Evolutionary conservation across 2,113 vertebrate genomes (phyloP), one percentile per base, ranked within the genome.

Genomic region (Apeltes quadracus): DNA sequence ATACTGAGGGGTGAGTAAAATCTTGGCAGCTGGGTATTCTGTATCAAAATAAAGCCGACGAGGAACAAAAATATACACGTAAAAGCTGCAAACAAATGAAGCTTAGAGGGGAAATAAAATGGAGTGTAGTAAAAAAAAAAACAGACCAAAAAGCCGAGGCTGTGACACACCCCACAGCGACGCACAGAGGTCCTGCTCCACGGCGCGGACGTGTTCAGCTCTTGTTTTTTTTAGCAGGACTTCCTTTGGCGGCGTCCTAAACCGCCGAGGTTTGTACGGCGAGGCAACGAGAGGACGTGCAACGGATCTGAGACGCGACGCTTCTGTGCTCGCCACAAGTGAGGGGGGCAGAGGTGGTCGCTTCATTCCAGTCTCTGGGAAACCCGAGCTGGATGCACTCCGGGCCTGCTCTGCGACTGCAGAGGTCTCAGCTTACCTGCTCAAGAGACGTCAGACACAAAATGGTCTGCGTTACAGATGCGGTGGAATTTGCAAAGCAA

Each of bases 401-500:
- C 34, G 36, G 20, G 34, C 68, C 69, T 76, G 63, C 25, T 38
- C 27, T 38, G 43, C 62, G 57, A 51, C 44, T n/a, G 62, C 39
- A 39, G 0, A 27, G 1, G 67, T 55, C 70, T 58, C 53, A 44
- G 51, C 15, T 73, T 41, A 20, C 56, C 34, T 29, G 7, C 34
- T 32, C 51, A 18, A n/a, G 56, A 57, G 22, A 72, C 53, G 46
- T 22, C 32, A 38, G 69, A 27, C 63, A 78, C 78, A 67, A 77
- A 74, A 78, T 29, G 54, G 29, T 20, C 55, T 13, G 46, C 61
- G 46, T 82, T 79, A 72, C 84, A 43, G 82, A 57, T 74, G 70
- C 69, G 56, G 63, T 1, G n/a, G 39, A 69, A 90, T 90, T 88
- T 88, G 83, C 88, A 88, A 84, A 86, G 72, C 87, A 91, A 90